Base-by-base conservation (phyloP, 2,797 vertebrate genomes). In the Urophycis tenuis region DNA sequence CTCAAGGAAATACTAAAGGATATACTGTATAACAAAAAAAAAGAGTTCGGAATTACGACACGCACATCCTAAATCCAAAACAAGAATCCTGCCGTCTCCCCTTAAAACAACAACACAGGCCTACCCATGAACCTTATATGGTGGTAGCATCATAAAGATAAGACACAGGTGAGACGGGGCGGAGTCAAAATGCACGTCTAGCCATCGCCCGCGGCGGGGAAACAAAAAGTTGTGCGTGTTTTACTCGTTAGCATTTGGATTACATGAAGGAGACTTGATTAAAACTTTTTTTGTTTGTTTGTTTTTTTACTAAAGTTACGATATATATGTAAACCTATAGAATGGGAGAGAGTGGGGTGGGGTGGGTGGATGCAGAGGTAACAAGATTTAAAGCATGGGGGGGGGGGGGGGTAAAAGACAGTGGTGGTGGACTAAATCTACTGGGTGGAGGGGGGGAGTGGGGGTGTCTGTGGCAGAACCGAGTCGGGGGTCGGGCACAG, bases 151-250 rank as follows among this genome's bases (percentile, higher is more conserved):
- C 76, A 86, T 78, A 78, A 85, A 80, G 83, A 15, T 74, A 83
- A 83, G 76, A 83, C 71, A 83, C 70, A 79, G 53, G 81, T 77
- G 86, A 31, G 70, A 81, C 80, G 80, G 69, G 81, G 79, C 80
- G 84, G 83, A 74, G 45, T 80, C 67, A 78, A 84, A 71, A 88
- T 78, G 81, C 77, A 84, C 78, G 82, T 81, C 85, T 86, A 82
- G 77, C 81, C 81, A 85, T 86, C 90, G 81, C 84, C 85, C 88
- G 83, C n/a, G 60, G 22, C 10, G 53, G 53, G 41, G 90, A 88
- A 85, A 90, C 85, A 91, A 88, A 81, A 84, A 86, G 79, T 78
- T 77, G 67, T 25, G 77, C 76, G 83, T 79, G 74, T 49, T 34
- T 72, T 31, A 35, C 17, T 60, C 39, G 71, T 80, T 75, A 82